Percentiles rank a stretch among this genome's conserved stretches.
These are phyloP conservation scores for Elysia crispata DNA, from an alignment of 2,888 invertebrate genomes.

Conservation along the genomic window DNA sequence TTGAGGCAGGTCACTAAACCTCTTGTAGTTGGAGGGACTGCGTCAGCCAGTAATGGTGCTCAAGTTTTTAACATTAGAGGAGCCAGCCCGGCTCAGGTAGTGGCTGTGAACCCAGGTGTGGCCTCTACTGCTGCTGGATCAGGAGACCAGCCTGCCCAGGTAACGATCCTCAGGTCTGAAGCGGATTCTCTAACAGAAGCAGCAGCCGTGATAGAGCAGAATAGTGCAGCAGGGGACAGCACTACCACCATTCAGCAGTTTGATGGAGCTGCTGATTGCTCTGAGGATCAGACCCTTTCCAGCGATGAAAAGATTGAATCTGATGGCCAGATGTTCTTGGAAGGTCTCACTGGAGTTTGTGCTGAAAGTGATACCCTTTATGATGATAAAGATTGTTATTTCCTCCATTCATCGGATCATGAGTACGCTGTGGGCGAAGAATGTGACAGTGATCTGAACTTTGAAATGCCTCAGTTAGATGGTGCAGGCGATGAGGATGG, in stretches of 20 bases:
- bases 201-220: slow-evolving; percentile 38
- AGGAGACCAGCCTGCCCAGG: slow-evolving; percentile 37
- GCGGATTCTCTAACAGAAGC: slow-evolving; percentile 40
- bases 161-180: neutral
- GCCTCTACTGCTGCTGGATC: slow-evolving; percentile 5
- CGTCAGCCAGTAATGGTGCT: slow-evolving; percentile 47
- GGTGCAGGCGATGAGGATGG: slow-evolving; percentile 51
- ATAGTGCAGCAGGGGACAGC: slow-evolving; percentile 10
- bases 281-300: too few relatives aligned
- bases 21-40: slow-evolving; percentile 50
- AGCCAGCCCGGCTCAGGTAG: slow-evolving; percentile 34
- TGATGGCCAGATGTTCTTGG: neutral
- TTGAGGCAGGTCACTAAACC: slow-evolving; percentile 78
- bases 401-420: slow-evolving; percentile 17
- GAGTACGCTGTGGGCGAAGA: slow-evolving; percentile 28
- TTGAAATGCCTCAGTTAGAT: slow-evolving; percentile 48
- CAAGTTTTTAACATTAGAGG: slow-evolving; percentile 42
- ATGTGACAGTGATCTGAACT: neutral
- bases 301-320: neutral
- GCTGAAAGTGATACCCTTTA: too few relatives aligned
- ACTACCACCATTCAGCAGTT: slow-evolving; percentile 26
- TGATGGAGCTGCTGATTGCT: slow-evolving; percentile 46
- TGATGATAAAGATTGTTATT: neutral
- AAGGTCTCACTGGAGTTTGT: too few relatives aligned
- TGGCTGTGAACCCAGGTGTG: slow-evolving; percentile 35